A percentile compares a stretch with the other conserved stretches of the same genome.
Evolutionary conservation across 2,113 vertebrate species (phyloP).

Genomic region (Mola mola): DNA sequence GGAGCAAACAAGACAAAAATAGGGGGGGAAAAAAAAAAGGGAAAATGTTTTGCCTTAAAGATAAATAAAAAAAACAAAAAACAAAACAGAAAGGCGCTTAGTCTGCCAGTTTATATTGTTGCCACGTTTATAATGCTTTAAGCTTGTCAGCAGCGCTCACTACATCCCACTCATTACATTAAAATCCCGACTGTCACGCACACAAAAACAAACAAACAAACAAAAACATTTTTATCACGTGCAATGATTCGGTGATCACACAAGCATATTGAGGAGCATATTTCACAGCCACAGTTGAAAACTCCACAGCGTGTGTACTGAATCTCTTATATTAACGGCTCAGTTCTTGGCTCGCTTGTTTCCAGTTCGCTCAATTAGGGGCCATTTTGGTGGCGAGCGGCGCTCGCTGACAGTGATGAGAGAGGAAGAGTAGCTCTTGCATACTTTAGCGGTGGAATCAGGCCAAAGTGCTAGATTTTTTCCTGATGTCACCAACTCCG

Average conservation of each 20-base stretch:
- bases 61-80: conserved; percentile 49
- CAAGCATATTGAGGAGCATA: conserved; percentile 63
- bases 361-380: conserved; percentile 66
- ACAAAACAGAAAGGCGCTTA: conserved; percentile 40
- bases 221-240: conserved; percentile 34
- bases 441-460: conserved; percentile 74
- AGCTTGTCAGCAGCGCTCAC: conserved; percentile 65
- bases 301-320: conserved; percentile 38
- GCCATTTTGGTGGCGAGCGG: conserved; percentile 61
- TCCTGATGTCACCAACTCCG: conserved; percentile 75
- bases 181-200: conserved; percentile 57
- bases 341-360: conserved; percentile 50
- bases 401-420: conserved; percentile 65
- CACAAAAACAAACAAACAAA: conserved; percentile 31
- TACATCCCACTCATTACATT: conserved; percentile 71
- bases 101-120: conserved; percentile 71
- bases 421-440: conserved; percentile 64
- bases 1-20: conserved; percentile 56
- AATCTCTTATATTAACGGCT: conserved; percentile 53
- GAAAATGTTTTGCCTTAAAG: conserved; percentile 53
- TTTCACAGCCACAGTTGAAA: conserved; percentile 57
- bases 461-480: conserved; percentile 75
- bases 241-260: conserved; percentile 66
- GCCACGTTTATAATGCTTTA: conserved; percentile 70
- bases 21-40: conserved; percentile 28